Base-by-base conservation (phyloP, 1,140 invertebrate genomes). In the Magallana angulata region DNA sequence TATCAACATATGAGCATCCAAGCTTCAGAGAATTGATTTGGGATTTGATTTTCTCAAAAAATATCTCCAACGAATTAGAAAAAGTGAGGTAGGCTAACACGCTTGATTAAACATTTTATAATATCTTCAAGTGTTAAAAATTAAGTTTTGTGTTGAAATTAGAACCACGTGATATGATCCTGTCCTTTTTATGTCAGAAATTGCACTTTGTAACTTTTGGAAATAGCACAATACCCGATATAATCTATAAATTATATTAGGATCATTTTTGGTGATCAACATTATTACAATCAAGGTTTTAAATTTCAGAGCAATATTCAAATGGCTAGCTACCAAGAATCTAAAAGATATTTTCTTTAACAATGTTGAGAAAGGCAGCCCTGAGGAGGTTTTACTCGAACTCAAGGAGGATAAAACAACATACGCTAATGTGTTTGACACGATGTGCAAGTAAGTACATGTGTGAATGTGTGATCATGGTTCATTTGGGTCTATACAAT, bases 351-450 rank as follows among this genome's bases (percentile, higher is more conserved):
- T 95, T 88, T 91, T 93, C 68, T 95, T 95, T 91, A 91, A 93
- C 85, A 92, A 93, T 71, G 92, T 93, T 14, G 91, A 92, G 82
- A 91, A 92, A 86, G 94, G 92, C 56, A 94, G 94, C 58, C 94
- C 94, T 16, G 94, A 95, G 80, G 94, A 95, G 85, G 94, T 95
- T 57, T 90, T 95, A 9, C 93, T 95, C 92, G 93, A 93, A 36
- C 89, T 95, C 76, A 94, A 94, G 84, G 93, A 92, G 30, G 94
- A 94, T 11, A 93, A 92, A 81, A 94, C 94, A 14, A 95, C 94
- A 59, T 95, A 95, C 87, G 94, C 94, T n/a, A 94, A 94, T 91
- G 93, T 95, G 24, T 95, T 94, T 91, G 93, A 95, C 84, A 95
- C 92, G 11, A 93, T 95, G 90, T 95, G 94, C 94, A 94, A 93